Conservation (phyloP, 2,797 vertebrate species). For the Gambelia wislizenii region DNA sequence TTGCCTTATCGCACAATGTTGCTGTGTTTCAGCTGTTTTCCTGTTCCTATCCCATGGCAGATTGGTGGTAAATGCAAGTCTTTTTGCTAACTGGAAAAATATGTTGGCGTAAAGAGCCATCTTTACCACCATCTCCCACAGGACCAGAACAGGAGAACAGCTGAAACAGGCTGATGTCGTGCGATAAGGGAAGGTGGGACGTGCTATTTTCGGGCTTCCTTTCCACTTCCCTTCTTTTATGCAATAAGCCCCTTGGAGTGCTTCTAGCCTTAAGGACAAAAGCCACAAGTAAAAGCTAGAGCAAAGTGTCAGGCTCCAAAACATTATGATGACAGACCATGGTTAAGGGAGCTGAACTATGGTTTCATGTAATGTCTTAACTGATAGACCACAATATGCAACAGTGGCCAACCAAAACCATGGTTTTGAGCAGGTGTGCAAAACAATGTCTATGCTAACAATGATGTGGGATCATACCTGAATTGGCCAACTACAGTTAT, state of each 20-base stretch:
- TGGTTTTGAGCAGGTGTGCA: background rate
- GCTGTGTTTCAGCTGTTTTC: too few species aligned
- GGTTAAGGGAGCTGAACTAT: background rate
- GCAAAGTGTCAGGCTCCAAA: background rate
- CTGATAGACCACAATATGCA: background rate
- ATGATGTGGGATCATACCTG: background rate
- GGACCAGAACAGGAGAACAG: too few species aligned
- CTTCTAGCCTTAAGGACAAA: background rate
- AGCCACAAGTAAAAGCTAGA: background rate
- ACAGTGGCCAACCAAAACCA: background rate
- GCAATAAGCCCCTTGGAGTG: background rate
- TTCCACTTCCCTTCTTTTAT: too few species aligned
- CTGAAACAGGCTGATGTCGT: too few species aligned
- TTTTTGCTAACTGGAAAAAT: too few species aligned
- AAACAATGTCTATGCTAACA: background rate
- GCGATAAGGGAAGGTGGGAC: too few species aligned
- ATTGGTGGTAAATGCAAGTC: too few species aligned
- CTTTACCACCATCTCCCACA: too few species aligned
- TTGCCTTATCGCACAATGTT: too few species aligned
- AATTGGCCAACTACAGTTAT: background rate
- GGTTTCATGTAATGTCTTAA: background rate
- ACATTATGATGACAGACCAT: background rate
- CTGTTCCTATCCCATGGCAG: too few species aligned
- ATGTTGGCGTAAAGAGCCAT: too few species aligned
- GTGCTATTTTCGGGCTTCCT: too few species aligned